These are phyloP conservation scores for Petrocephalus zakoni DNA, from an alignment of 2,113 vertebrate species.

Conservation along the genomic window DNA sequence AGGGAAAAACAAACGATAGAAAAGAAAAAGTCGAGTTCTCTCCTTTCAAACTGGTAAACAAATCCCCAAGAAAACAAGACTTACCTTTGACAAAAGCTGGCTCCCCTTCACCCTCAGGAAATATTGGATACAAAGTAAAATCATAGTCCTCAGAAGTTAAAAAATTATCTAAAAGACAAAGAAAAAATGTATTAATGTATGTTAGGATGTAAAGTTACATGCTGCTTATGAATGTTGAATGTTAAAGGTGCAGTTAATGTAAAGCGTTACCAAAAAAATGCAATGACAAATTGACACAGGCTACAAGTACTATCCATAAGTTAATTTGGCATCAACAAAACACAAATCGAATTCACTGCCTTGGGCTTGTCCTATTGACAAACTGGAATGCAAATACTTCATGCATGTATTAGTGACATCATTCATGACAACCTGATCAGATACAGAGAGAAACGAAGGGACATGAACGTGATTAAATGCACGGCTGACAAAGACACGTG, in stretches of 20 bases:
- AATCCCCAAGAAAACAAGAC: background rate
- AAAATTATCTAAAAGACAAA: constrained; percentile 72
- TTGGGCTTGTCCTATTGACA: background rate
- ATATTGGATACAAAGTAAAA: constrained; percentile 80
- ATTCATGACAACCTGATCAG: background rate
- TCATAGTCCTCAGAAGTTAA: constrained; percentile 69
- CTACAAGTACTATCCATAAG: background rate
- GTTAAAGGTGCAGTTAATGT: background rate
- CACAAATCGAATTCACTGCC: background rate
- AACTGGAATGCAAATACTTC: background rate
- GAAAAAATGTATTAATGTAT: background rate
- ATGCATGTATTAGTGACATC: background rate
- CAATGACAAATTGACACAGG: background rate
- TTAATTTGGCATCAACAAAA: background rate
- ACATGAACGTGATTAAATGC: background rate
- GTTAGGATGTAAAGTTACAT: background rate
- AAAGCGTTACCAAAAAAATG: background rate
- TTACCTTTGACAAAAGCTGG: constrained; percentile 67
- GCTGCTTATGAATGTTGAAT: background rate
- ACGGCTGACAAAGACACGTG: background rate
- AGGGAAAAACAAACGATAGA: constrained; percentile 40
- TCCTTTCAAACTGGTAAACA: background rate
- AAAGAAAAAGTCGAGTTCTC: background rate
- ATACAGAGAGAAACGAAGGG: too few relatives aligned
- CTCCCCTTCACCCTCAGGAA: constrained; percentile 75